Percentiles rank a stretch among this genome's conserved stretches.
These are phyloP conservation scores for Eupithecia dodoneata DNA, from an alignment of 2,888 invertebrate species.

Conservation along the genomic window DNA sequence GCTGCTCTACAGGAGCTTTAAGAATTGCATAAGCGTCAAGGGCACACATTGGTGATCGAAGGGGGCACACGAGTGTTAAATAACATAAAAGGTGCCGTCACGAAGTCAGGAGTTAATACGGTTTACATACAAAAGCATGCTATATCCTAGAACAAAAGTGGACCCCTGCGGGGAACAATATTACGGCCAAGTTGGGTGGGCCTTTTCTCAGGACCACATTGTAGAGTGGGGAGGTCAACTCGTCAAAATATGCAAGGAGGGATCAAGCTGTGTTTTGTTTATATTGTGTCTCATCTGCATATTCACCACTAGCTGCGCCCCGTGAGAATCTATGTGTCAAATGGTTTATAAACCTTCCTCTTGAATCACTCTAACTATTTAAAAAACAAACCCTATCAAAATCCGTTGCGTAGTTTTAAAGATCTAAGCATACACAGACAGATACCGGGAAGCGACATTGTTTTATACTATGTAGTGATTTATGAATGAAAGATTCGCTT, in stretches of 20 bases:
- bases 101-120: not conserved
- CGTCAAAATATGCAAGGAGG: not conserved
- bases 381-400: too few relatives aligned
- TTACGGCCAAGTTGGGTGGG: not conserved
- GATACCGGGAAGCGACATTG: too few relatives aligned
- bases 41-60: not conserved
- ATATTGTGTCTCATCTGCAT: not conserved
- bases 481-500: not conserved
- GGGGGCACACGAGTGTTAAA: not conserved
- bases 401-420: too few relatives aligned
- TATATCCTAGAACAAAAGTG: not conserved
- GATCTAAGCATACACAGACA: too few relatives aligned
- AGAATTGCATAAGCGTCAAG: not conserved
- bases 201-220: not conserved
- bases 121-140: not conserved
- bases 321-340: too few relatives aligned
- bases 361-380: too few relatives aligned
- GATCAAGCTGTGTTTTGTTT: not conserved
- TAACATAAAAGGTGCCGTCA: not conserved
- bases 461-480: not conserved
- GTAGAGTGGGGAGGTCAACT: not conserved
- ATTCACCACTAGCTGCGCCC: too few relatives aligned
- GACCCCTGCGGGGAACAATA: not conserved
- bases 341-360: too few relatives aligned
- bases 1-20: not conserved